Evolutionary conservation across 2,888 invertebrate species (phyloP).

Genomic region (Agrochola litura): DNA sequence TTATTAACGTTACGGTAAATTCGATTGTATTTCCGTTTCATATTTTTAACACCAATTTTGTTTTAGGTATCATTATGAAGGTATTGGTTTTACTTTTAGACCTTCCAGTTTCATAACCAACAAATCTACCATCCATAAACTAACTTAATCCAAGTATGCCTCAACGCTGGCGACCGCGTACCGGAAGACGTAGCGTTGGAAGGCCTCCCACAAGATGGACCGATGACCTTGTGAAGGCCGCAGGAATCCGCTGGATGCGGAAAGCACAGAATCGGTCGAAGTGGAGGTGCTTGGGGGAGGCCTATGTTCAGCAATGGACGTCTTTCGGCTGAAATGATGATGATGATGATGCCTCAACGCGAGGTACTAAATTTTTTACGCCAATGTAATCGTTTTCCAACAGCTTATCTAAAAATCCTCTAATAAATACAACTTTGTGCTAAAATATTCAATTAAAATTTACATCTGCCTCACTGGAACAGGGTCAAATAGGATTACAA

Average conservation of each 20-base stretch:
- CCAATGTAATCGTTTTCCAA: conserved; percentile 1
- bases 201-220: too few relatives aligned
- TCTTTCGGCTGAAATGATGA: too few relatives aligned
- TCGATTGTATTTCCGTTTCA: background rate
- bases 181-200: too few relatives aligned
- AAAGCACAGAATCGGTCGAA: too few relatives aligned
- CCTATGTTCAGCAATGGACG: too few relatives aligned
- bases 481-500: conserved; percentile 57
- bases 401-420: conserved; percentile 1
- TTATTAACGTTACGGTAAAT: background rate
- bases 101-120: background rate
- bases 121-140: background rate
- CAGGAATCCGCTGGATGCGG: too few relatives aligned
- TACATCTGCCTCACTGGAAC: conserved; percentile 43
- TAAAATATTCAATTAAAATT: conserved; percentile 64
- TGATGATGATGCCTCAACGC: too few relatives aligned
- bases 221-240: too few relatives aligned
- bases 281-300: too few relatives aligned
- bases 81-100: background rate
- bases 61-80: background rate
- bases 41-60: background rate
- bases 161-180: too few relatives aligned
- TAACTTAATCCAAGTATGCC: background rate
- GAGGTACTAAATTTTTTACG: too few relatives aligned
- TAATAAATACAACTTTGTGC: conserved; percentile 8